A percentile compares a stretch with the other conserved stretches of the same genome.
These are phyloP conservation scores for Xestia xanthographa DNA, from an alignment of 2,888 invertebrate genomes.

Conservation along the genomic window DNA sequence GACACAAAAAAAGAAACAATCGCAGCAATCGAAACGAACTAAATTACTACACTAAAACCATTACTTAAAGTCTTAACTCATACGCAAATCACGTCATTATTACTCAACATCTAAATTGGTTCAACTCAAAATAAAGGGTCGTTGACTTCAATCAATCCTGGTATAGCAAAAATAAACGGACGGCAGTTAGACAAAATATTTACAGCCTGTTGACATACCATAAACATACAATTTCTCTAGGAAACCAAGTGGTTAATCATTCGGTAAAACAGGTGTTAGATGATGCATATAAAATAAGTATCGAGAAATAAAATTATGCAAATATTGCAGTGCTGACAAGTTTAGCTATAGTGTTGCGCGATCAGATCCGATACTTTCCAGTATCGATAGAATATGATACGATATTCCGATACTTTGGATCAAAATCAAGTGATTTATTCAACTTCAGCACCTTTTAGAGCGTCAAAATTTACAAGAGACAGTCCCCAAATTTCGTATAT, in stretches of 20 bases:
- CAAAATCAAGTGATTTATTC: not conserved
- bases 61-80: slow-evolving; percentile 22
- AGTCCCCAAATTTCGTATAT: not conserved
- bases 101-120: slow-evolving; percentile 58
- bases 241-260: slow-evolving; percentile 65
- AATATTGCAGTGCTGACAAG: slow-evolving; percentile 58
- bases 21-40: not conserved
- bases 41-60: slow-evolving; percentile 30
- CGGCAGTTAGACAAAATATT: slow-evolving; percentile 64
- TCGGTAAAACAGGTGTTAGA: slow-evolving; percentile 59
- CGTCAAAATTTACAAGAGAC: not conserved
- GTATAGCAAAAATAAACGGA: slow-evolving; percentile 66
- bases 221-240: slow-evolving; percentile 66
- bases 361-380: not conserved
- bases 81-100: slow-evolving; percentile 62
- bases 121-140: slow-evolving; percentile 56
- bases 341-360: slow-evolving; percentile 20
- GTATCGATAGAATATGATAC: not conserved
- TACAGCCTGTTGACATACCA: slow-evolving; percentile 64
- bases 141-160: slow-evolving; percentile 63
- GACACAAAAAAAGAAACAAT: slow-evolving; percentile 6
- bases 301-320: slow-evolving; percentile 55
- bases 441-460: not conserved
- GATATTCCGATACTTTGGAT: not conserved
- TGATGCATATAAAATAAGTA: slow-evolving; percentile 63